These are phyloP conservation scores for Drosophila pandora DNA, from an alignment of 1,140 invertebrate species.

Conservation along the genomic window DNA sequence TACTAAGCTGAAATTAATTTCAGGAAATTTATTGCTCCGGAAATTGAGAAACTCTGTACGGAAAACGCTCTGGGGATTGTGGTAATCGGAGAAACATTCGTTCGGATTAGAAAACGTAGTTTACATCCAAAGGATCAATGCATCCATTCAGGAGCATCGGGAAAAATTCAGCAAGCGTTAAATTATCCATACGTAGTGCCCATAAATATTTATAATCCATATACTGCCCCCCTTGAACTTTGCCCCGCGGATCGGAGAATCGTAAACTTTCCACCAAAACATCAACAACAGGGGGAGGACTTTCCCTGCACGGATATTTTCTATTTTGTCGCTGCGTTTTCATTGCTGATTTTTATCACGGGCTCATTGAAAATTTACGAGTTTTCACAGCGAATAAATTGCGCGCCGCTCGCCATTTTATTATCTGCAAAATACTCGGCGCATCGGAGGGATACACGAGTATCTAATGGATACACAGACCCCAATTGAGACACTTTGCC, in stretches of 20 bases:
- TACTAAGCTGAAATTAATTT: conserved; percentile 30
- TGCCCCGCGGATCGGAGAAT: conserved; percentile 15
- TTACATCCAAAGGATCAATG: background rate
- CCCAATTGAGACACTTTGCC: conserved; percentile 59
- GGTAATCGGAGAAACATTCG: background rate
- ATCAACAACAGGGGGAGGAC: conserved; percentile 11
- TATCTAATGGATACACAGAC: conserved; percentile 49
- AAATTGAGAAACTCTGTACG: conserved; percentile 16
- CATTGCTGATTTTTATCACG: conserved; percentile 59
- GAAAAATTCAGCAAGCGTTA: background rate
- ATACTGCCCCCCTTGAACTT: conserved; percentile 19
- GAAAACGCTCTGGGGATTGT: background rate
- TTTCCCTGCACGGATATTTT: conserved; percentile 13
- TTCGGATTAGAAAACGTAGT: background rate
- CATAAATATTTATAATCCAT: conserved; percentile 36
- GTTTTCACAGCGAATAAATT: conserved; percentile 59
- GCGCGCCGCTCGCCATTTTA: conserved; percentile 56
- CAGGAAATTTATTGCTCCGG: conserved; percentile 30
- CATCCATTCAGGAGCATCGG: background rate
- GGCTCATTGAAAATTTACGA: conserved; percentile 69
- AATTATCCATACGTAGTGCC: conserved; percentile 1
- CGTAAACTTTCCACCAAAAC: conserved; percentile 23
- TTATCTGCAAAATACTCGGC: conserved; percentile 67
- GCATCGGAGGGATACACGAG: conserved; percentile 24
- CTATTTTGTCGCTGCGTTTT: conserved; percentile 49